A percentile compares a stretch with the other conserved stretches of the same genome.
These are phyloP conservation scores for Drosophila sechellia DNA, from an alignment of 1,140 invertebrate species.

Conservation along the genomic window DNA sequence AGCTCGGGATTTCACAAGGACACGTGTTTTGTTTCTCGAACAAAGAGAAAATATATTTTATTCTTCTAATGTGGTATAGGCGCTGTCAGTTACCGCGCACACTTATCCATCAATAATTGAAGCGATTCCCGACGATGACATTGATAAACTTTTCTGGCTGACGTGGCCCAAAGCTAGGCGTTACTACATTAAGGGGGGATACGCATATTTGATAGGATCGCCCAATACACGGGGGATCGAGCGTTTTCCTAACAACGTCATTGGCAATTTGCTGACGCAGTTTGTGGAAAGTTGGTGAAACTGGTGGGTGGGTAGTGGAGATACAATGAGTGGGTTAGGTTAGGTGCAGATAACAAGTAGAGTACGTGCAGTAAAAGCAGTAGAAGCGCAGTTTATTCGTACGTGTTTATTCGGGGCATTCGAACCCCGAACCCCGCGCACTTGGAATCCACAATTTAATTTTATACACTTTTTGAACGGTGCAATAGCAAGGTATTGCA, in stretches of 20 bases:
- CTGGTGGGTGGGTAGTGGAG: neutral
- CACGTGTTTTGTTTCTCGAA: slow-evolving; percentile 6
- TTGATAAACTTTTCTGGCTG: slow-evolving; percentile 31
- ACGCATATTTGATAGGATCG: slow-evolving; percentile 2
- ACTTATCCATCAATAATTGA: slow-evolving; percentile 22
- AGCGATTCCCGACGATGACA: slow-evolving; percentile 19
- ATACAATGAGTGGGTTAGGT: neutral
- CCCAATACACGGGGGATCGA: neutral
- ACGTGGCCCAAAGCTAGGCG: slow-evolving; percentile 31
- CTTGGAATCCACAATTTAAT: neutral
- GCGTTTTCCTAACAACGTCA: slow-evolving; percentile 23
- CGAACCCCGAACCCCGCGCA: neutral
- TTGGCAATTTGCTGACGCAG: slow-evolving; percentile 19
- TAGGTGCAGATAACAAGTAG: slow-evolving; percentile 1
- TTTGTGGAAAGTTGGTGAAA: slow-evolving; percentile 20
- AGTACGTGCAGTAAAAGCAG: slow-evolving; percentile 29
- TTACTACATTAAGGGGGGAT: slow-evolving; percentile 6
- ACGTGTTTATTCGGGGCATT: slow-evolving; percentile 30
- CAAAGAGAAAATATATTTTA: too few species aligned
- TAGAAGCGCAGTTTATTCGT: slow-evolving; percentile 23
- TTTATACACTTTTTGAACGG: neutral
- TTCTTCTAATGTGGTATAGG: neutral
- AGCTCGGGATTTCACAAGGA: slow-evolving; percentile 20
- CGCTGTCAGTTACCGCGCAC: slow-evolving; percentile 19
- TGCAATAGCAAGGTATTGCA: slow-evolving; percentile 1